These are phyloP conservation scores for Sarcophilus harrisii DNA, from an alignment of 2,797 vertebrate species.

Conservation along the genomic window DNA sequence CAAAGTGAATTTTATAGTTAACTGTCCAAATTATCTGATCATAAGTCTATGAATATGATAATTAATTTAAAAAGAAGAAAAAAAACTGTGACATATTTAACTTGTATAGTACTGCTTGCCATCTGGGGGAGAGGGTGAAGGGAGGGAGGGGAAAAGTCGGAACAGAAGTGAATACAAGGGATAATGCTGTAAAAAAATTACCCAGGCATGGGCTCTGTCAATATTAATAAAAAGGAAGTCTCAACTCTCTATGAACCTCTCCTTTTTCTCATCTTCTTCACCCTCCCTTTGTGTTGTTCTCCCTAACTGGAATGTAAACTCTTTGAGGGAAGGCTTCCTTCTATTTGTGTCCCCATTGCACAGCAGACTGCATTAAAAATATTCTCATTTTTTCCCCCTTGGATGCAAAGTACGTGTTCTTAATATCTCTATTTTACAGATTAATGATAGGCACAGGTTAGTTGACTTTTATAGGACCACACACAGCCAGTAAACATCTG, in stretches of 20 bases:
- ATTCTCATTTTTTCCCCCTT: neutral
- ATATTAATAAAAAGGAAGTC: slow-evolving; percentile 9
- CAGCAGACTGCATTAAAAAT: neutral
- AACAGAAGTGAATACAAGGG: no score
- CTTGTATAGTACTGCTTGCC: no score
- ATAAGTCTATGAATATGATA: neutral
- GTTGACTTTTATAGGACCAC: neutral
- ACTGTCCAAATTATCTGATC: slow-evolving; percentile 41
- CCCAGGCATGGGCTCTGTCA: no score
- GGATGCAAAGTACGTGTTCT: neutral
- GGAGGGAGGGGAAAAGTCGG: no score
- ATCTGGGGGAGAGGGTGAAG: no score
- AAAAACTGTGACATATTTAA: no score
- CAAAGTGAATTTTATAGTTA: slow-evolving; percentile 2
- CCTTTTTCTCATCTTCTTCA: neutral
- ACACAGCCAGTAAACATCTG: neutral
- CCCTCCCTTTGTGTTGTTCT: neutral
- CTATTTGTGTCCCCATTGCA: neutral
- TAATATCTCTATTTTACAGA: neutral
- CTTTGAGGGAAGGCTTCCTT: no score
- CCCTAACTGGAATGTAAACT: neutral
- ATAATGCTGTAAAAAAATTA: no score
- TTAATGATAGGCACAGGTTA: neutral
- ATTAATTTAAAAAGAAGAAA: neutral
- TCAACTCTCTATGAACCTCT: neutral